Base-by-base conservation (phyloP, 2,113 vertebrate species). In the Nothocercus nigrocapillus region DNA sequence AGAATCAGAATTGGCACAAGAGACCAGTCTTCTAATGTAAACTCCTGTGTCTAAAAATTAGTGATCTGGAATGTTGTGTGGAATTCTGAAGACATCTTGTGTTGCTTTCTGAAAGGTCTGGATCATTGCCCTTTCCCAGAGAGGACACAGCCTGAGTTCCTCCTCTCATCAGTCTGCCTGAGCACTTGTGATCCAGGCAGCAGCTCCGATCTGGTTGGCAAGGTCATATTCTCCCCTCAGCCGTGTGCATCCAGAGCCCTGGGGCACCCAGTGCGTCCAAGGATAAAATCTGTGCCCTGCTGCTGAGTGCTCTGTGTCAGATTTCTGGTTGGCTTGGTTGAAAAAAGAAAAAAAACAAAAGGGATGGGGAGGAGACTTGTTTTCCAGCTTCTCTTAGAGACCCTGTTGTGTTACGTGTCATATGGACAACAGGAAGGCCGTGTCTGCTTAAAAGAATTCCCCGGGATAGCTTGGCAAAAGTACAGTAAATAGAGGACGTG, bases 241-340 rank as follows among this genome's bases (percentile, higher is more conserved):
- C 76, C 5, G 1, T 56, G n/a, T 84, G 44, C 85, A 74, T 82
- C 80, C 70, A 82, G 82, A 45, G 45, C 62, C 45, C 72, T 8
- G 3, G 72, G 80, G 80, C 77, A 62, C 45, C 67, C 74, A 44
- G 36, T 76, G 76, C 63, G 82, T 63, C 77, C 90, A 93, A 47
- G 42, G 67, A 38, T 77, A 76, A 91, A 85, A 89, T 82, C 76
- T 0, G 2, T 72, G 44, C 58, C 58, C 81, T 82, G 83, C 78
- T 89, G 81, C 73, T 80, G 63, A 24, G 64, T 40, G 49, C n/a
- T 93, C 81, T 79, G 78, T 83, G 58, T 79, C 89, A 90, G 79
- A 21, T 45, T 92, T 63, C 32, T 82, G 56, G 40, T 80, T 67
- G 77, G 34, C 61, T 91, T 70, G 40, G 30, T 86, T 42, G 49